Evolutionary conservation across 2,113 vertebrate species (phyloP).

Genomic region (Erythrolamprus reginae): DNA sequence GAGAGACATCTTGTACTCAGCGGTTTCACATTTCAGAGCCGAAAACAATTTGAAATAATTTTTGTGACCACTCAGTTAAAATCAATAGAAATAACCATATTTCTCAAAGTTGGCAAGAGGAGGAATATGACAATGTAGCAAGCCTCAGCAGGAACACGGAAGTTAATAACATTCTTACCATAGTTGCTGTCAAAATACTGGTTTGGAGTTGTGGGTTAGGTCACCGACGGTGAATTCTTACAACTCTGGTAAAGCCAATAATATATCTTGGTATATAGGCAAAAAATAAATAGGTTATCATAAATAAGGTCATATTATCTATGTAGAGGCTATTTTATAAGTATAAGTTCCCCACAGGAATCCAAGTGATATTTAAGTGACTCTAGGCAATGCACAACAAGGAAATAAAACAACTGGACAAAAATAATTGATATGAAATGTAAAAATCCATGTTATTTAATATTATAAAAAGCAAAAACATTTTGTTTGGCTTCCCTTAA

Average conservation of each 20-base stretch:
- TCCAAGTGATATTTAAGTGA: neutral
- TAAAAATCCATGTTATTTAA: neutral
- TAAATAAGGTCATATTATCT: neutral
- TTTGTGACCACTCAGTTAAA: constrained; percentile 23
- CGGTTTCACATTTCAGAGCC: constrained; percentile 46
- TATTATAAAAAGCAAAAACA: neutral
- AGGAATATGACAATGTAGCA: neutral
- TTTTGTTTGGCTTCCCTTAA: neutral
- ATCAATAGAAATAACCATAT: constrained; percentile 23
- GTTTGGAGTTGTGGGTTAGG: neutral
- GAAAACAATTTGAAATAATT: constrained; percentile 55
- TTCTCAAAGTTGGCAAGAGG: constrained; percentile 17
- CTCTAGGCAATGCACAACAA: neutral
- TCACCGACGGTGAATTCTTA: neutral
- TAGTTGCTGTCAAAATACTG: neutral
- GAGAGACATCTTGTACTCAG: constrained; percentile 48
- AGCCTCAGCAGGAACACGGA: neutral
- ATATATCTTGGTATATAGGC: neutral
- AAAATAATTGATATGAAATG: neutral
- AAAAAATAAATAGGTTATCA: neutral
- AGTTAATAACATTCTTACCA: neutral
- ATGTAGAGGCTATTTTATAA: neutral
- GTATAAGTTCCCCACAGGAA: neutral
- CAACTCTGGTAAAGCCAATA: neutral
- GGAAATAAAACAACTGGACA: neutral